Evolutionary conservation across 2,888 invertebrate genomes (phyloP), one percentile per base, ranked within the genome.

Genomic region (Drosophila helvetica): DNA sequence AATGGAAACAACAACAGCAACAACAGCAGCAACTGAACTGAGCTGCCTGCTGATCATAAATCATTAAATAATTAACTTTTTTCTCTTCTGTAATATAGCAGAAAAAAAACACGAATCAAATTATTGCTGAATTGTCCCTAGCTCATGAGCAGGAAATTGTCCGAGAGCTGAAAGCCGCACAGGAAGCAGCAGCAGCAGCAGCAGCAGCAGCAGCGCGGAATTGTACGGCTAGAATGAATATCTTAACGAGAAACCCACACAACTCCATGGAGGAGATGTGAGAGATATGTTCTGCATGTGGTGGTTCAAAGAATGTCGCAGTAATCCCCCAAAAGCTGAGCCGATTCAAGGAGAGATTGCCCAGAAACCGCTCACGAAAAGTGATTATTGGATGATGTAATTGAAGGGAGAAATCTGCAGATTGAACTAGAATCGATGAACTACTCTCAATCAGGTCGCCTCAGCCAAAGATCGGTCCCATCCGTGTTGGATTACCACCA

Each of bases 21-120:
- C 63, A 22, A 22, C 42, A 63, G 38, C 63, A 22, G 17, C 42
- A 53, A 10, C 25, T 3, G 6, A 25, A 25, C 25, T 19, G 19
- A 25, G 22, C 25, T 27, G 64, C 66, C 52, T 38, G 64, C 71
- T 70, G 72, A 76, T 84, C 88, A 88, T 85, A 88, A 85, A 85
- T 85, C 84, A 88, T 85, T 86, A 79, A 86, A 88, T 83, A 83
- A 85, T 88, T 80, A 88, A 78, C 63, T 84, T 86, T 78, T 77
- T 82, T 82, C 59, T 74, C 59, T 33, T 12, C 22, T 38, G 38
- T 38, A 68, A 71, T 61, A 69, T 15, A 33, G 46, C 54, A 72
- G 38, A 47, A 71, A 72, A 52, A 47, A 58, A 27, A 45, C 30
- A 46, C 25, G 33, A 54, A 61, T 67, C 61, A 75, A 56, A 67